Conservation (phyloP, 2,113 vertebrate genomes). For the Poeciliopsis prolifica region DNA sequence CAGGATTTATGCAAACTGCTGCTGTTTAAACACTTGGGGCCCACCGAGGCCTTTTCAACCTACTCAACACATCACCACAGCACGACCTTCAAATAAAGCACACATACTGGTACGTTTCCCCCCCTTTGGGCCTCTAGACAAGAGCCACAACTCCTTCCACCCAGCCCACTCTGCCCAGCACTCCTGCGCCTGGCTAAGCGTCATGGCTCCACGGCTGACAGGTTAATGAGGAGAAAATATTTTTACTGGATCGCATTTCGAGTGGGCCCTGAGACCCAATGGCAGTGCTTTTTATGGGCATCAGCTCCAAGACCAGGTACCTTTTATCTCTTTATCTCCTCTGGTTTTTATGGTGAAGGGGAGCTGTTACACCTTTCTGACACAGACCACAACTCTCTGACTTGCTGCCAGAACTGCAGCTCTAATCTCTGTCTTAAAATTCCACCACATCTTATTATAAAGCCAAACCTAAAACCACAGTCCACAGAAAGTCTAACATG, state of each 20-base stretch:
- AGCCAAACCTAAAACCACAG: conserved; percentile 12
- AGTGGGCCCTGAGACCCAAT: conserved; percentile 63
- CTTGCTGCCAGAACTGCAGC: conserved; percentile 33
- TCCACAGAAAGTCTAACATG: conserved; percentile 17
- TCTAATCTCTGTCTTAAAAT: conserved; percentile 53
- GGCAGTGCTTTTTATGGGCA: conserved; percentile 73
- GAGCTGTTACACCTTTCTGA: conserved; percentile 52
- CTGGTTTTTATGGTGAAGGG: conserved; percentile 57
- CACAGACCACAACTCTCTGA: conserved; percentile 53
- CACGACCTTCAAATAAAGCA: conserved; percentile 73
- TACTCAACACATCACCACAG: conserved; percentile 71
- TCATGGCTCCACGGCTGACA: conserved; percentile 77
- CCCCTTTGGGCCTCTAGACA: conserved; percentile 37
- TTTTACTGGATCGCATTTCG: conserved; percentile 82
- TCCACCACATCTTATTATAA: conserved; percentile 40
- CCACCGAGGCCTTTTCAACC: conserved; percentile 63
- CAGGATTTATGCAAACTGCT: conserved; percentile 68
- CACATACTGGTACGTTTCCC: conserved; percentile 52
- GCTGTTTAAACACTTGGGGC: conserved; percentile 72
- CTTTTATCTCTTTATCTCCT: conserved; percentile 77
- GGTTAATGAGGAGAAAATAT: conserved; percentile 86
- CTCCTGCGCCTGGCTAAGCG: conserved; percentile 53
- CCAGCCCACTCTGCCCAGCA: conserved; percentile 45
- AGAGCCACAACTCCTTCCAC: conserved; percentile 40
- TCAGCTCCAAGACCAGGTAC: conserved; percentile 65